Percentiles rank a stretch among this genome's conserved stretches.
phyloP scores from a whole-genome alignment of 2,888 invertebrate genomes.

The Mactromeris polynyma region DNA sequence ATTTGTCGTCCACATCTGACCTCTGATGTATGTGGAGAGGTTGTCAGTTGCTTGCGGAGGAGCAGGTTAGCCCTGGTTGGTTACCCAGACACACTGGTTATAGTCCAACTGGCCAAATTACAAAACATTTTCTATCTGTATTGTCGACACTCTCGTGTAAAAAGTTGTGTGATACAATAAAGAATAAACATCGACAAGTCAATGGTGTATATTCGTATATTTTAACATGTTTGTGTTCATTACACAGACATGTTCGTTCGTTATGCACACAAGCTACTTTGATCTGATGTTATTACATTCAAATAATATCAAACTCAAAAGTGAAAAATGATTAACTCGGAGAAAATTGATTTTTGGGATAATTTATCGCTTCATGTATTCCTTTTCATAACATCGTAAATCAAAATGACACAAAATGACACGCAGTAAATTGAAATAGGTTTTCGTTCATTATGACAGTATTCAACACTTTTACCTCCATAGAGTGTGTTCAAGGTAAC shows the following conservation, averaged over 20 bases:
- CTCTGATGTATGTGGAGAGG: too few species aligned
- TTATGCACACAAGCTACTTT: background rate
- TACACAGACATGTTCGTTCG: background rate
- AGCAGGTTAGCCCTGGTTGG: too few species aligned
- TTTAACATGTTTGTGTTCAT: background rate
- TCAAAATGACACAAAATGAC: background rate
- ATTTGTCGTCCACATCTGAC: too few species aligned
- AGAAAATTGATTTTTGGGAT: background rate
- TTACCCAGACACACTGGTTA: too few species aligned
- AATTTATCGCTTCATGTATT: background rate
- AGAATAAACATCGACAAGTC: background rate
- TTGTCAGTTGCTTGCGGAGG: too few species aligned
- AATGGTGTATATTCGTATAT: background rate
- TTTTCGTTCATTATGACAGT: background rate
- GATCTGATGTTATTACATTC: background rate
- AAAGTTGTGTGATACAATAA: too few species aligned
- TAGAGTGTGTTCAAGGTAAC: too few species aligned
- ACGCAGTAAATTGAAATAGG: conserved; percentile 1
- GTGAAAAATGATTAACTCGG: background rate
- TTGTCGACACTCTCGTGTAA: too few species aligned
- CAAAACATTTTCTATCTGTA: too few species aligned
- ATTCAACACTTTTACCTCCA: too few species aligned
- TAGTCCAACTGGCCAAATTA: too few species aligned
- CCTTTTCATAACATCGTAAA: conserved; percentile 4
- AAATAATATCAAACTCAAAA: background rate